Evolutionary conservation across 1,140 invertebrate genomes (phyloP), one percentile per base, ranked within the genome.

Genomic region (Frieseomelitta varia): DNA sequence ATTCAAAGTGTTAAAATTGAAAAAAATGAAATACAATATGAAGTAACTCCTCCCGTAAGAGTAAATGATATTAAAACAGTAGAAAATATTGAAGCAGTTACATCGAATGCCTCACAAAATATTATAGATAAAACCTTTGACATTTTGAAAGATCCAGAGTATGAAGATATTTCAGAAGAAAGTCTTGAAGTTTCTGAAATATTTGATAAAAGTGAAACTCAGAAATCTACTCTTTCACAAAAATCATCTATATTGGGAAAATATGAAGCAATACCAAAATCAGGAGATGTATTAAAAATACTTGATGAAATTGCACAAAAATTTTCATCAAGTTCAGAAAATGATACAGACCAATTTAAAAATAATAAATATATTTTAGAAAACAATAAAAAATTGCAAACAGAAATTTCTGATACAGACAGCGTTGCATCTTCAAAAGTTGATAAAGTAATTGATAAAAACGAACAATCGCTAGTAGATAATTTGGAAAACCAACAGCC

Each of bases 91-190:
- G 55, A 84, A 69, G n/a, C 12, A 21, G 39, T 30, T 14, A 77
- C 67, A 84, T 30, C 55, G 1, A 51, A 77, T 63, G 34, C 39
- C 19, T 77, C 78, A 21, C 53, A 51, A n/a, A 69, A 86, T 27
- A 63, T 77, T 15, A 12, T 80, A 12, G 87, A 91, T 24, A 91
- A 90, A 75, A 87, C 87, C 10, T 87, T 90, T 17, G 91, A 93
- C 27, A 75, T 93, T 30, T 68, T 93, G 56, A 91, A 89, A 53
- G 93, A 94, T 85, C 90, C 94, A 10, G 93, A 94, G n/a, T 95
- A 94, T 56, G 94, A 94, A 56, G 94, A 95, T 80, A 95, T 95
- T 51, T 95, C 94, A 1, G 94, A 95, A 55, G 94, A 95, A 71
- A 94, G 94, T 73, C 88, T 94, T 12, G 94, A 95, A 85, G 92